phyloP scores from a whole-genome alignment of 30 jellyfish, hydroid and myxozoan genomes.

The Morbakka virulenta region DNA sequence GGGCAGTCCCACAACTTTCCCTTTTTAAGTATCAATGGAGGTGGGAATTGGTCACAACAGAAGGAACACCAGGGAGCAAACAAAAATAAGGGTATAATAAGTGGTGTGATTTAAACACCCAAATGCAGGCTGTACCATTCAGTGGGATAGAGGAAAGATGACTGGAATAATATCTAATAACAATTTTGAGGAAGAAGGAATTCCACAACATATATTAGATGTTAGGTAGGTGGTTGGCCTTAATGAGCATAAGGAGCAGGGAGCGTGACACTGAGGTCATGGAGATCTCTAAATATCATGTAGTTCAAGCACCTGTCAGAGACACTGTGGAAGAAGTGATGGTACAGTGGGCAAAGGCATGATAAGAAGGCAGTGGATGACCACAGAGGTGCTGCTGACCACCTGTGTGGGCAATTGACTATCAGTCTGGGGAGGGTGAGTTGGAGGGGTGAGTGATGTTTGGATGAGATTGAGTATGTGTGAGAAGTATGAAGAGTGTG shows the following conservation, averaged over 20 bases:
- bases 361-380: too few species aligned
- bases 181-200: conserved; percentile 4
- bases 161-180: neutral
- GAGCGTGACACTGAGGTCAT: neutral
- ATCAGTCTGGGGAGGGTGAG: neutral
- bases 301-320: too few species aligned
- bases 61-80: neutral
- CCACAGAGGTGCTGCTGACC: conserved; percentile 7
- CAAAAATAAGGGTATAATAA: neutral
- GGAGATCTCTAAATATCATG: neutral
- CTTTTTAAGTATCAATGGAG: conserved; percentile 5
- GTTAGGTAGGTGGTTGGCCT: neutral
- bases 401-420: neutral
- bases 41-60: conserved; percentile 4
- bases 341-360: too few species aligned
- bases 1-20: conserved; percentile 4
- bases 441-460: too few species aligned
- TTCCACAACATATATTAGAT: conserved; percentile 2
- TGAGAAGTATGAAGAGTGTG: neutral
- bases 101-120: conserved; percentile 1
- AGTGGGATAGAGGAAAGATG: neutral
- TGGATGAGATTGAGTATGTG: neutral
- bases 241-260: neutral
- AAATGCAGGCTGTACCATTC: conserved; percentile 1
- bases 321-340: too few species aligned